phyloP scores from a whole-genome alignment of 2,888 invertebrate genomes.

The Cephus pygmeus region DNA sequence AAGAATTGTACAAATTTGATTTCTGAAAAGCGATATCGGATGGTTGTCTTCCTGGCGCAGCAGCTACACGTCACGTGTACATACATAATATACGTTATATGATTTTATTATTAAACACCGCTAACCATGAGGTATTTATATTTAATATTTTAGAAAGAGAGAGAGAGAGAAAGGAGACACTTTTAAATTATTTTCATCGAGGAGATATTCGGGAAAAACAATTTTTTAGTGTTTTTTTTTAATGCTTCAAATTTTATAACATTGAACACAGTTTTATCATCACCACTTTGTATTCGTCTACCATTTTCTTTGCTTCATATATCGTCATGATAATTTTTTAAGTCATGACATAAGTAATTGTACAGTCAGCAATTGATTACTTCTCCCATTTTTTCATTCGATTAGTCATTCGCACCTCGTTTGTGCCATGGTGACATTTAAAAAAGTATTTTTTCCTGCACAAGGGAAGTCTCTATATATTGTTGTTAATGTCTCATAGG shows the following conservation, averaged over 20 bases:
- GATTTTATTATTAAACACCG: slow-evolving; percentile 1
- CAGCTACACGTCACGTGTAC: not conserved
- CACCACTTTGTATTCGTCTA: not conserved
- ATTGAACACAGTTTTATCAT: not conserved
- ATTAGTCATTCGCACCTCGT: not conserved
- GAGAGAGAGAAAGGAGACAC: not conserved
- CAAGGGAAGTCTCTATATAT: not conserved
- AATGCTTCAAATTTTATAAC: not conserved
- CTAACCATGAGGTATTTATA: not conserved
- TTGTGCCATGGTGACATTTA: not conserved
- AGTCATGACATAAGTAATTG: not conserved
- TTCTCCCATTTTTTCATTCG: not conserved
- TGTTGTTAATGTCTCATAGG: not conserved
- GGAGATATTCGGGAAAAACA: not conserved
- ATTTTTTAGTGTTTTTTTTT: not conserved
- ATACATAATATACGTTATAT: not conserved
- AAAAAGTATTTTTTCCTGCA: not conserved
- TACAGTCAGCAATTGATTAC: not conserved
- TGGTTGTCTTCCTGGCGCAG: slow-evolving; percentile 1
- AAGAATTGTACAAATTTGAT: not conserved
- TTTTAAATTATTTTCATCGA: not conserved
- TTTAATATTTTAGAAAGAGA: not conserved
- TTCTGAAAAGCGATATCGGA: not conserved
- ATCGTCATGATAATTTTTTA: not conserved
- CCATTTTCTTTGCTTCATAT: not conserved